Evolutionary conservation across 2,797 vertebrate genomes (phyloP), one percentile per base, ranked within the genome.

Genomic region (Gambusia yucatana): DNA sequence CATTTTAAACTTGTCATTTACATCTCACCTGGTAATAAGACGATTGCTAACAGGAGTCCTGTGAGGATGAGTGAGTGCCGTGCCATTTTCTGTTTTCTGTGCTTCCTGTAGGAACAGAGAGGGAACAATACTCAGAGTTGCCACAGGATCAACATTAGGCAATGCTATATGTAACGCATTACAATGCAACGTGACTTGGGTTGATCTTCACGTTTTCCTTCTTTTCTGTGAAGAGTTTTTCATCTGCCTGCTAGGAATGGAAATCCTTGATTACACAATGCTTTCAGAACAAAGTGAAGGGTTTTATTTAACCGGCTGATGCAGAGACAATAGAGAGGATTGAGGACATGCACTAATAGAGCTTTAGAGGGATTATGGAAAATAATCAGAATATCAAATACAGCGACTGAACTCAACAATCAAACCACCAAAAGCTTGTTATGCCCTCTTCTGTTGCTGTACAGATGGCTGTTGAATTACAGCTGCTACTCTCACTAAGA

Each of bases 11-110:
- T 20, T 41, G 28, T 70, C 7, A 69, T 71, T 41, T 0, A 44
- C 69, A 20, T 79, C 86, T 95, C 85, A 96, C 96, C 95, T 94
- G 96, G 91, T 86, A 96, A 86, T 79, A 96, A 91, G 82, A 95
- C 86, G 28, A 91, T 25, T 17, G 89, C 90, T 14, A 96, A 84
- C 84, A 96, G 88, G 78, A 95, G 55, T 86, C 91, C 94, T 78
- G 92, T 87, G 86, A 93, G 88, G 82, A 95, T 81, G 82, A 93
- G 70, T 0, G 84, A 90, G 14, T 84, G 82, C 85, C 87, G 82
- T 5, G 92, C 91, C 96, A 96, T 96, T 84, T 93, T 91, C 80
- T 73, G 73, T 71, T 80, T 57, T 44, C 25, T 83, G 74, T 82
- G 61, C 77, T 85, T 91, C 84, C 94, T 95, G 78, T 22, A 30